phyloP scores from a whole-genome alignment of 2,113 vertebrate genomes.

The Ursus arctos region DNA sequence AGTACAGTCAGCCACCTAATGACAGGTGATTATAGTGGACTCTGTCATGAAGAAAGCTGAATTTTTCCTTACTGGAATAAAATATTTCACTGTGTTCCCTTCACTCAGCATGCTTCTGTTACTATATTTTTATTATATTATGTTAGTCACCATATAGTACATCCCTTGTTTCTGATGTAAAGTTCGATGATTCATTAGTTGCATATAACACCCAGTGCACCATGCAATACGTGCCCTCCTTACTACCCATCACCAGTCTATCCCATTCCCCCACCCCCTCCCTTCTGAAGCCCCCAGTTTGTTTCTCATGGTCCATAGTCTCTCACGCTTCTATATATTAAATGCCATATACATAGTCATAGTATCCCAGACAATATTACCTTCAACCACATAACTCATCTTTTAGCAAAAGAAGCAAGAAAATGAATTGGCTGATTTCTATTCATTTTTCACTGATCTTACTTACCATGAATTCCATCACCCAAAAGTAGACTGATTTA shows the following conservation, averaged over 20 bases:
- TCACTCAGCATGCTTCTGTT: background rate
- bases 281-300: too few relatives aligned
- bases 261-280: too few relatives aligned
- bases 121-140: background rate
- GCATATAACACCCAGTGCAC: too few relatives aligned
- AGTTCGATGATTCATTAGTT: too few relatives aligned
- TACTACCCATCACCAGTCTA: too few relatives aligned
- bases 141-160: too few relatives aligned
- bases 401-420: background rate
- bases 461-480: background rate
- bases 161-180: too few relatives aligned
- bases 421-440: background rate
- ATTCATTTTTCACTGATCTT: background rate
- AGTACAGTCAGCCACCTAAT: background rate
- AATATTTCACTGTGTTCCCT: background rate
- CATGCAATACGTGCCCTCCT: too few relatives aligned
- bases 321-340: background rate
- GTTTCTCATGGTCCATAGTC: too few relatives aligned
- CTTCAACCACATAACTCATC: background rate
- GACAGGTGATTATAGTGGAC: background rate
- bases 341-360: background rate
- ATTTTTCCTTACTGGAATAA: conserved; percentile 9
- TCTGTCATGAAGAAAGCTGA: background rate
- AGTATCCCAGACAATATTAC: background rate
- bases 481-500: conserved; percentile 7